Base-by-base conservation (phyloP, 2,797 vertebrate species). In the Enteromius treurensis region DNA sequence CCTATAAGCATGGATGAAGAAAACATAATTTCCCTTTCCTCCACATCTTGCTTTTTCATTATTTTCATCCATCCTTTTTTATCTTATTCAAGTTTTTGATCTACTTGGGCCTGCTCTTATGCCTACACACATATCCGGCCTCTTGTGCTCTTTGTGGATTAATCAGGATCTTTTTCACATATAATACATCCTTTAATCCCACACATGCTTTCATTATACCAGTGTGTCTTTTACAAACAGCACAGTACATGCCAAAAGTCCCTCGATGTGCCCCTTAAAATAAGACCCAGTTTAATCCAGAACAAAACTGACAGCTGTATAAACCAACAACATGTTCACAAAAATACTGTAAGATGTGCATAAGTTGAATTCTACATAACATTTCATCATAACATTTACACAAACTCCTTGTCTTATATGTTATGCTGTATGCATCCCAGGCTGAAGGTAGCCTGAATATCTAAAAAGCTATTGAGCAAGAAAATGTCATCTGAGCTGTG, bases 401-500 rank as follows among this genome's bases (percentile, higher is more conserved):
- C 21, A 76, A 58, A 37, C 17, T 37, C 19, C 11, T n/a, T 74
- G 49, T 76, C 34, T 60, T 60, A 11, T 26, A 9, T 37, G 7
- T 26, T 47, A 64, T 32, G 42, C 11, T 3, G 42, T 13, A 13
- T 45, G 23, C 17, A 47, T 64, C 58, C 13, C 15, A 77, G 75
- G 23, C 58, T 40, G 7, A 77, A 26, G 21, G 17, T 29, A 21
- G 40, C 13, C 4, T 47, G 40, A 77, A 45, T 32, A 1, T 47
- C 5, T 64, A 1, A 47, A 21, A 32, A 9, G 4, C 17, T 8
- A 42, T 5, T 2, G 34, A 77, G 58, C 23, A 21, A 77, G 19
- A 77, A 77, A 64, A 77, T 77, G 23, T 62, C 9, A 77, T 77
- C 23, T 77, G 37, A 77, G 37, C 75, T 60, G 75, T 45, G 37